phyloP scores from a whole-genome alignment of 2,888 invertebrate genomes.

The Chymomyza procnemis region DNA sequence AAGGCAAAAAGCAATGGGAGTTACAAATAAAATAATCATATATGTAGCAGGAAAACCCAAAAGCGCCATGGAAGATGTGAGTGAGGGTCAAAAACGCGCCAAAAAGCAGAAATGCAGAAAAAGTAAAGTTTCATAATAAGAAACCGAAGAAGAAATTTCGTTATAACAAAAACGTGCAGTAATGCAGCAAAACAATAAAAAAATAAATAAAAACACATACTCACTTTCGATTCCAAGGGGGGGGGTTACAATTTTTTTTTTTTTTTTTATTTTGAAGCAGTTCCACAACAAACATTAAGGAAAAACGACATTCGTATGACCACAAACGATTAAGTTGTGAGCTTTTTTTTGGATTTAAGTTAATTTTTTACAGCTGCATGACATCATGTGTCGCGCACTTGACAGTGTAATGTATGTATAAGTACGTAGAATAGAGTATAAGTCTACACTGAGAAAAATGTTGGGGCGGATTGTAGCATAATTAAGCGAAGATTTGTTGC shows the following conservation, averaged over 20 bases:
- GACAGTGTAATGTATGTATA: constrained; percentile 5
- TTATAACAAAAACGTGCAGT: constrained; percentile 13
- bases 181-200: constrained; percentile 26
- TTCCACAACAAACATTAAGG: constrained; percentile 11
- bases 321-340: not conserved
- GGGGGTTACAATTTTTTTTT: no score
- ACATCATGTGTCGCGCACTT: constrained; percentile 40
- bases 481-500: no score
- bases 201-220: constrained; percentile 19
- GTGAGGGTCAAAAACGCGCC: constrained; percentile 56
- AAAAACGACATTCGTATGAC: constrained; percentile 41
- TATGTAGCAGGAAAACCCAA: constrained; percentile 31
- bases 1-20: constrained; percentile 8
- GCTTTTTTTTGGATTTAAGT: not conserved
- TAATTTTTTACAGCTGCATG: constrained; percentile 20
- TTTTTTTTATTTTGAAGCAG: not conserved
- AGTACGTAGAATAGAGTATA: not conserved
- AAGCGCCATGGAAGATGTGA: constrained; percentile 27
- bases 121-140: constrained; percentile 2
- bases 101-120: constrained; percentile 19
- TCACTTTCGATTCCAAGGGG: constrained; percentile 41
- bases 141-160: constrained; percentile 26
- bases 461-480: no score
- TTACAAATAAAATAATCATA: not conserved
- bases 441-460: no score